Evolutionary conservation across 1,140 invertebrate species (phyloP).

Genomic region (Himalopsyche phryganea): DNA sequence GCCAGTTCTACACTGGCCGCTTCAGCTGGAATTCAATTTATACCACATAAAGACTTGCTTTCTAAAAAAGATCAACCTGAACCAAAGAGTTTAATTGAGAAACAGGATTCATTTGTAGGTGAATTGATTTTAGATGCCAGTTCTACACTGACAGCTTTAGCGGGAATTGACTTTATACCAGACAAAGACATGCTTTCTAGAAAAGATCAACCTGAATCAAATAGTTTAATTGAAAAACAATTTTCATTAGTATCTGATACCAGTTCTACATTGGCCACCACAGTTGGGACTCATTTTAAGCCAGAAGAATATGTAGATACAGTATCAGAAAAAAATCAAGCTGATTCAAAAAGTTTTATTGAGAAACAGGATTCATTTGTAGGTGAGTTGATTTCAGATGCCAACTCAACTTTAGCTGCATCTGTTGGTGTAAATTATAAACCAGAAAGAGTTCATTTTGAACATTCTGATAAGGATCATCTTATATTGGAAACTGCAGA

Average conservation of each 20-base stretch:
- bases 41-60: too few relatives aligned
- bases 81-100: neutral
- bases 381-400: slow-evolving; percentile 27
- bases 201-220: neutral
- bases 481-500: neutral
- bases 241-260: slow-evolving; percentile 17
- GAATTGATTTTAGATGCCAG: slow-evolving; percentile 28
- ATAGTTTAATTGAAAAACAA: neutral
- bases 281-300: slow-evolving; percentile 21
- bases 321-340: slow-evolving; percentile 1
- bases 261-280: slow-evolving; percentile 22
- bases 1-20: slow-evolving; percentile 13
- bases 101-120: slow-evolving; percentile 11
- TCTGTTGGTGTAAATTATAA: slow-evolving; percentile 26
- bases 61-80: slow-evolving; percentile 2
- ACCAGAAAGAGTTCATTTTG: slow-evolving; percentile 6
- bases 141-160: slow-evolving; percentile 21
- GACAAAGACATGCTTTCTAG: slow-evolving; percentile 7
- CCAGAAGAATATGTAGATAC: slow-evolving; percentile 1
- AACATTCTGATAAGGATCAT: neutral
- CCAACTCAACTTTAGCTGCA: slow-evolving; percentile 24
- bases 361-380: slow-evolving; percentile 10
- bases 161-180: slow-evolving; percentile 25
- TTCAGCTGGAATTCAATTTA: too few relatives aligned
- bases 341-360: neutral